phyloP scores from a whole-genome alignment of 2,888 invertebrate genomes.

The Tyria jacobaeae region DNA sequence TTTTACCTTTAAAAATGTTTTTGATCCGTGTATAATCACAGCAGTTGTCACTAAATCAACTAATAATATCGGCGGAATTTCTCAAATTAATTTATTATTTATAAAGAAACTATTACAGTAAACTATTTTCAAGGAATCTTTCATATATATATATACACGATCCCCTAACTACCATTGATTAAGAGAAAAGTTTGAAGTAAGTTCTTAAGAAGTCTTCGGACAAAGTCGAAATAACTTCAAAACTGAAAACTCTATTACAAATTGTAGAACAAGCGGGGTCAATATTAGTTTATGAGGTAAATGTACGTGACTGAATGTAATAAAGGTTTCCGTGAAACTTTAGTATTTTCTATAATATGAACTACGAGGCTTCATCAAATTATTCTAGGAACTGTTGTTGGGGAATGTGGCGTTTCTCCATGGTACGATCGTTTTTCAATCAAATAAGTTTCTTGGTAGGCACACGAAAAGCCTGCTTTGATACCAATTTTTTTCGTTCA shows the following conservation, averaged over 20 bases:
- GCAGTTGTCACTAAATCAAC: not conserved
- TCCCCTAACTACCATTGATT: not conserved
- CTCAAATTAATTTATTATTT: not conserved
- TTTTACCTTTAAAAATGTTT: no score
- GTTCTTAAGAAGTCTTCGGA: constrained; percentile 12
- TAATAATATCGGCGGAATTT: not conserved
- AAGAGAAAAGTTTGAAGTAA: constrained; percentile 10
- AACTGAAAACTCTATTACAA: constrained; percentile 32
- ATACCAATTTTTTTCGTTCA: no score
- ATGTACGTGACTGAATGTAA: constrained; percentile 35
- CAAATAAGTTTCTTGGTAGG: not conserved
- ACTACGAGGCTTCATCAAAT: not conserved
- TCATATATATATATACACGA: not conserved
- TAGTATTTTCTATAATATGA: not conserved
- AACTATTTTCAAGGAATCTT: not conserved
- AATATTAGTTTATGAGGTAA: constrained; percentile 33
- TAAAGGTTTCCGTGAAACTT: constrained; percentile 35
- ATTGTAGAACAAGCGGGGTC: constrained; percentile 29
- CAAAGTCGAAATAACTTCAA: constrained; percentile 10
- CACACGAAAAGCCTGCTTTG: no score
- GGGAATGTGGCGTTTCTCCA: not conserved
- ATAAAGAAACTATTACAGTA: no score
- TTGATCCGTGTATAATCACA: no score
- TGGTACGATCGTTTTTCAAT: not conserved
- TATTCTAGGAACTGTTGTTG: not conserved